Percentiles rank a stretch among this genome's conserved stretches.
These are phyloP conservation scores for Drosophila tsacasi DNA, from an alignment of 1,140 invertebrate genomes.

Conservation along the genomic window DNA sequence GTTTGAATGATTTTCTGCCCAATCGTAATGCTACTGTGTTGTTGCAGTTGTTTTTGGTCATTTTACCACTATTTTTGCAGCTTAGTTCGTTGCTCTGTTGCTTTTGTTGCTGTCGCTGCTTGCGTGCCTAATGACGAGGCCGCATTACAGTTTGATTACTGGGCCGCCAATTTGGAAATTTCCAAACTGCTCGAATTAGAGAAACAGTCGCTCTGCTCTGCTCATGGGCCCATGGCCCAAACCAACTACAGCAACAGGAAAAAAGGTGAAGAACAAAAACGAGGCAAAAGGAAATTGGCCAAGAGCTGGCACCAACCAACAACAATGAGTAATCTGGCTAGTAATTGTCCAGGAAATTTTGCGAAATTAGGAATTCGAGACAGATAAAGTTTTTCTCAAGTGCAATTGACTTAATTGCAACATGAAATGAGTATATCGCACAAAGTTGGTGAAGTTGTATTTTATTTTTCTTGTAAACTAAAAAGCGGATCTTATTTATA, in stretches of 20 bases:
- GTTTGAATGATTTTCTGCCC: too few species aligned
- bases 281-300: conserved; percentile 60
- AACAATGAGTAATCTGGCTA: background rate
- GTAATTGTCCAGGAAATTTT: conserved; percentile 21
- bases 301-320: conserved; percentile 18
- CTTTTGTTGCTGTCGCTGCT: conserved; percentile 54
- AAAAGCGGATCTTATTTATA: background rate
- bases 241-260: conserved; percentile 13
- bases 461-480: background rate
- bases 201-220: conserved; percentile 40
- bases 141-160: conserved; percentile 79
- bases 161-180: conserved; percentile 74
- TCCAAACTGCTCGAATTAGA: conserved; percentile 79
- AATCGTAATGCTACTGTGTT: background rate
- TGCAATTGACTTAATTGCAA: conserved; percentile 10
- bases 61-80: background rate
- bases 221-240: conserved; percentile 24
- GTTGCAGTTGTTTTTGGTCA: background rate
- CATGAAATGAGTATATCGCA: background rate
- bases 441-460: background rate
- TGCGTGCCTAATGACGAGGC: conserved; percentile 74
- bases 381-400: conserved; percentile 8
- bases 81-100: conserved; percentile 8
- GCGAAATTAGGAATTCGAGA: conserved; percentile 17
- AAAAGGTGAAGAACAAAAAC: conserved; percentile 34